Base-by-base conservation (phyloP, 2,797 vertebrate genomes). In the Trachurus trachurus region DNA sequence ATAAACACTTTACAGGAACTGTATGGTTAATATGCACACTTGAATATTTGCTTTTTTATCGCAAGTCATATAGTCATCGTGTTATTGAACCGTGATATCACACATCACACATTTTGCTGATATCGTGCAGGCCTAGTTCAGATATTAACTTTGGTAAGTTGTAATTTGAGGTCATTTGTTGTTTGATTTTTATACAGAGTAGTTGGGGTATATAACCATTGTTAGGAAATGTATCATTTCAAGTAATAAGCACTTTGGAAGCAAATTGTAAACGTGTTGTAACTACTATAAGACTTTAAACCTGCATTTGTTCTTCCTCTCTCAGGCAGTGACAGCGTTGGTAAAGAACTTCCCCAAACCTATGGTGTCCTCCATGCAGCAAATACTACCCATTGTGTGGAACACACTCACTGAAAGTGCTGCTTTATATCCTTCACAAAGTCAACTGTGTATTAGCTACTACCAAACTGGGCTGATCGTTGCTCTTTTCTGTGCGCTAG, bases 281-380 rank as follows among this genome's bases (percentile, higher is more conserved):
- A 3, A 19, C 37, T 67, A 4, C 31, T 54, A 1, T 37, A 5
- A n/a, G 2, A 12, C 10, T 54, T 69, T 34, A 29, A 58, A 60
- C 63, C 2, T 54, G 2, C 54, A 0, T 53, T 31, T 66, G 34
- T 68, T 66, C 13, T 57, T 84, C 22, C 17, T 74, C 22, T 61
- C 50, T 15, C 80, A 99, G 98, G 98, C 98, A 49, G 97, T 99
- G 70, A 99, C 98, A 0, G 98, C 98, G 0, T 91, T 99, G 82
- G 98, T 99, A 88, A 99, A 99, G 89, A 99, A 99, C 93, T 99
- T 99, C 74, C 98, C 98, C 0, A 99, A 98, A 91, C 97, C 98
- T 87, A 99, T 99, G 98, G 96, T 98, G 84, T 96, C 97, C 0
- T 99, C 98, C 52, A 99, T 99, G 98, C 98, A 99, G 89, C 98